Percentiles rank a stretch among this genome's conserved stretches.
These are phyloP conservation scores for Actinia tenebrosa DNA, from an alignment of 64 coral and sea anemone genomes.

Conservation along the genomic window DNA sequence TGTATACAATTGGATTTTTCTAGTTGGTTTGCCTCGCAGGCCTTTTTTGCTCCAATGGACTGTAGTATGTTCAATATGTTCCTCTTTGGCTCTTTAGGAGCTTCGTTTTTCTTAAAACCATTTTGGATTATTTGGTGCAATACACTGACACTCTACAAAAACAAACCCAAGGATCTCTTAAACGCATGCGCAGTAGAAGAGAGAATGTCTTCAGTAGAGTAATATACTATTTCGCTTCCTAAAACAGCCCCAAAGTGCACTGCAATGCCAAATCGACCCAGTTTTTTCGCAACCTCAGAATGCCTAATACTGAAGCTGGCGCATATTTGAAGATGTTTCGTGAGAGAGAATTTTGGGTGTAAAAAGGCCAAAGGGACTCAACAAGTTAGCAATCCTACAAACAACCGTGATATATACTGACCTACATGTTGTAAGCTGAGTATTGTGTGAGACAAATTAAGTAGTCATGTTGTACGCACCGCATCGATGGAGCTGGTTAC, in stretches of 20 bases:
- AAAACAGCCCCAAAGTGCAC: too few relatives aligned
- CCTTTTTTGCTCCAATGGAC: not conserved
- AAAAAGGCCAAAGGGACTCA: too few relatives aligned
- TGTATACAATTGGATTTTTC: not conserved
- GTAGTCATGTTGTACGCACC: constrained; percentile 52
- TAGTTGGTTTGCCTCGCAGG: not conserved
- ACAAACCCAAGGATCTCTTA: not conserved
- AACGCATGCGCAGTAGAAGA: not conserved
- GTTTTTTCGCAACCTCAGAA: too few relatives aligned
- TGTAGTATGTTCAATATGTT: not conserved
- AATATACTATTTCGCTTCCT: too few relatives aligned
- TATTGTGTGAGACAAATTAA: not conserved
- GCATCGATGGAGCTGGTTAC: constrained; percentile 71
- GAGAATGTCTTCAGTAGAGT: too few relatives aligned
- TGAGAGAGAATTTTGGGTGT: too few relatives aligned
- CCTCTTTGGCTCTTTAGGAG: not conserved
- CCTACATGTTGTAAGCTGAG: not conserved
- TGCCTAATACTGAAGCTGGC: too few relatives aligned
- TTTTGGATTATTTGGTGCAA: constrained; percentile 12
- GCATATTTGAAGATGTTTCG: too few relatives aligned
- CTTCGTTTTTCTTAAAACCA: not conserved
- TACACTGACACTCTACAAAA: constrained; percentile 10
- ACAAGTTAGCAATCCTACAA: too few relatives aligned
- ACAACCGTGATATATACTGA: not conserved
- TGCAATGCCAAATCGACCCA: too few relatives aligned